These are phyloP conservation scores for Onthophagus taurus DNA, from an alignment of 1,140 invertebrate species.

Conservation along the genomic window DNA sequence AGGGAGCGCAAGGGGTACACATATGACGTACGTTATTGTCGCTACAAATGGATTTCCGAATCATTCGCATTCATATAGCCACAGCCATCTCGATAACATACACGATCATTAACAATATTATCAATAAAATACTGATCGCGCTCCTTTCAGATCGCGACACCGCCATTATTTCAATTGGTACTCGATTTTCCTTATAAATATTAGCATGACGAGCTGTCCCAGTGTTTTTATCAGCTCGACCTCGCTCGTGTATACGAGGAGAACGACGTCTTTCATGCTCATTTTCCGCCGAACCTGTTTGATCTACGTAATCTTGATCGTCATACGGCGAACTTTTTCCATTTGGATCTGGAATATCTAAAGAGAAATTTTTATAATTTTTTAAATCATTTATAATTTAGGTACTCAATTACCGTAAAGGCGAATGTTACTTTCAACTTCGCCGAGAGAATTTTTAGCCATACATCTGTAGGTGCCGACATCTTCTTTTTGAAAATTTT, in stretches of 20 bases:
- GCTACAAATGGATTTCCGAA: too few species aligned
- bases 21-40: too few species aligned
- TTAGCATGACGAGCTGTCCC: too few species aligned
- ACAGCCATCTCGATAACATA: too few species aligned
- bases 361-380: slow-evolving; percentile 11
- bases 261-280: slow-evolving; percentile 31
- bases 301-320: slow-evolving; percentile 36
- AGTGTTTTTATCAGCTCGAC: too few species aligned
- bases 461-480: slow-evolving; percentile 80
- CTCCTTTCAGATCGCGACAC: too few species aligned
- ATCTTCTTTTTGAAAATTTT: slow-evolving; percentile 66
- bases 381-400: background rate
- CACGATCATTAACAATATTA: too few species aligned
- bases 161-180: too few species aligned
- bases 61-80: too few species aligned
- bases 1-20: too few species aligned
- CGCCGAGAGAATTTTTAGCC: slow-evolving; percentile 84
- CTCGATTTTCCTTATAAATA: too few species aligned
- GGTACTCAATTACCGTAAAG: slow-evolving; percentile 66
- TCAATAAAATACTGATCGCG: too few species aligned
- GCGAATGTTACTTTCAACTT: slow-evolving; percentile 78
- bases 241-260: slow-evolving; percentile 25
- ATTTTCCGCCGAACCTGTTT: slow-evolving; percentile 37
- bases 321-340: slow-evolving; percentile 26
- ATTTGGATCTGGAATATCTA: slow-evolving; percentile 47